Conservation (phyloP, 2,888 invertebrate genomes). For the Aphidius colemani region DNA sequence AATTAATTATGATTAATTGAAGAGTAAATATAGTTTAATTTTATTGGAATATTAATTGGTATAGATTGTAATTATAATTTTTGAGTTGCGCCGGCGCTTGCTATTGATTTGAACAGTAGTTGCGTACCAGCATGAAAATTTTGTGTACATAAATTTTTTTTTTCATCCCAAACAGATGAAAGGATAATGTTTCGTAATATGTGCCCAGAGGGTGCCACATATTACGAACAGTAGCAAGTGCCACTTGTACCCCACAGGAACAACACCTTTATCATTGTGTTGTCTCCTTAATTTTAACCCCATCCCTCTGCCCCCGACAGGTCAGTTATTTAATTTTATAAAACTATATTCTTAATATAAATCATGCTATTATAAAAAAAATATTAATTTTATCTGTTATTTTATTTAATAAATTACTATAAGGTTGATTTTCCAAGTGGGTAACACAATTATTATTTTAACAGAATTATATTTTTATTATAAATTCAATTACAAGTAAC, state of each 20-base stretch:
- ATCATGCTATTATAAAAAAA: background rate
- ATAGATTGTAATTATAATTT: too few relatives aligned
- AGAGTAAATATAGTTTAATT: too few relatives aligned
- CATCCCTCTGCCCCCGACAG: conserved; percentile 43
- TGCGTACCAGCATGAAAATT: conserved; percentile 7
- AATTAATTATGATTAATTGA: too few relatives aligned
- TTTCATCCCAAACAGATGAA: conserved; percentile 35
- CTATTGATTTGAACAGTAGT: conserved; percentile 51
- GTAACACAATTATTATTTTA: too few relatives aligned
- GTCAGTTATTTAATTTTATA: conserved; percentile 44
- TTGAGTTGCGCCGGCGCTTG: conserved; percentile 48
- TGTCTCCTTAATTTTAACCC: conserved; percentile 28
- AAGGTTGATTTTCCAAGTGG: too few relatives aligned
- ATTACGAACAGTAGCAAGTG: conserved; percentile 48
- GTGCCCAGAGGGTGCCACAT: conserved; percentile 49
- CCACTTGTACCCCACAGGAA: conserved; percentile 52
- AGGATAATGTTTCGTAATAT: conserved; percentile 44
- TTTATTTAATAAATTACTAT: too few relatives aligned
- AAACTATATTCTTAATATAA: background rate
- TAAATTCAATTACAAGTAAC: too few relatives aligned
- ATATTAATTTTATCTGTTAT: too few relatives aligned
- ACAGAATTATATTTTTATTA: too few relatives aligned
- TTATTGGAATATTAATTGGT: too few relatives aligned
- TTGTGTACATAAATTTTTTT: background rate
- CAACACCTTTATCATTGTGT: conserved; percentile 32